These are phyloP conservation scores for Sebastiscus albofasciatus DNA, from an alignment of 2,797 vertebrate species.

Conservation along the genomic window DNA sequence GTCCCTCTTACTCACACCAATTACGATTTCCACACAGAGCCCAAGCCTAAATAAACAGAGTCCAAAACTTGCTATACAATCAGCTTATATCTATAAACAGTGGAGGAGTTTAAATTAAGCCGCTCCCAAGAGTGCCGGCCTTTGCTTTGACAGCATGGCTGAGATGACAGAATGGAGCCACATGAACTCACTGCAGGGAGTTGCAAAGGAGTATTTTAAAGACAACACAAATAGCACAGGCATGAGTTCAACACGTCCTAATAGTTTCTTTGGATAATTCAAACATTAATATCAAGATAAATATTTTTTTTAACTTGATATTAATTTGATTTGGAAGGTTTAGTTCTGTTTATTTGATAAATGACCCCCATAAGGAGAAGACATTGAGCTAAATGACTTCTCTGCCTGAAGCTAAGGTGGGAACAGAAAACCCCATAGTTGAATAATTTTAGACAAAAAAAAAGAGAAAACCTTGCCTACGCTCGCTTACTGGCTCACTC, in stretches of 20 bases:
- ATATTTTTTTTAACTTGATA: not conserved
- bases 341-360: not conserved
- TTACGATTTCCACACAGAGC: conserved; percentile 67
- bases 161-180: conserved; percentile 74
- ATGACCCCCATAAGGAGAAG: not conserved
- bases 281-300: not conserved
- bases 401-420: not conserved
- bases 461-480: conserved; percentile 23
- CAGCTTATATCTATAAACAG: conserved; percentile 76
- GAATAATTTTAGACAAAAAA: not conserved
- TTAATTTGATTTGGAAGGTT: not conserved
- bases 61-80: conserved; percentile 68
- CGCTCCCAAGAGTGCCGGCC: conserved; percentile 51
- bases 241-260: not conserved
- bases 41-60: conserved; percentile 74
- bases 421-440: not conserved
- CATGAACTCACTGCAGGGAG: conserved; percentile 55
- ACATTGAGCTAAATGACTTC: not conserved
- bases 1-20: conserved; percentile 72
- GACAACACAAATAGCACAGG: conserved; percentile 35
- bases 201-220: conserved; percentile 54
- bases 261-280: not conserved
- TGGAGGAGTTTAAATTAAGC: conserved; percentile 63
- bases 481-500: conserved; percentile 41
- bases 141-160: conserved; percentile 52